Evolutionary conservation across 2,888 invertebrate species (phyloP).

Genomic region (Hypsopygia costalis): DNA sequence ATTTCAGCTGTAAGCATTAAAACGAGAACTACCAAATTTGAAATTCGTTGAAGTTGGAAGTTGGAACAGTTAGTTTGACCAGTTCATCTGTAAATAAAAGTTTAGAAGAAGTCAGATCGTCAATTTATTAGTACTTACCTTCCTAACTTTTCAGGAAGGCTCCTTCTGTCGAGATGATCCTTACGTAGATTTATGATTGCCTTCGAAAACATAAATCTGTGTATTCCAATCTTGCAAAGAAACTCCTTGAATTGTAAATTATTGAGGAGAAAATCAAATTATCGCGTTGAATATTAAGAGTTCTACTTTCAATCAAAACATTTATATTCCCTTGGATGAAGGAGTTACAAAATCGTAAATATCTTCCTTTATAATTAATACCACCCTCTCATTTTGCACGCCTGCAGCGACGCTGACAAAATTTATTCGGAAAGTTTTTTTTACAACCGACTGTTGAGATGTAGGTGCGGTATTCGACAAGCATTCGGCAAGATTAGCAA

Average conservation of each 20-base stretch:
- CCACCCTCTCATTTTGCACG: slow-evolving; percentile 16
- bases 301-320: slow-evolving; percentile 37
- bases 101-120: too few relatives aligned
- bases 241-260: slow-evolving; percentile 19
- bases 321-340: slow-evolving; percentile 31
- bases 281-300: slow-evolving; percentile 33
- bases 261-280: slow-evolving; percentile 33
- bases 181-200: too few relatives aligned
- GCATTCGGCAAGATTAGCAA: too few relatives aligned
- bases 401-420: slow-evolving; percentile 13
- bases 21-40: too few relatives aligned
- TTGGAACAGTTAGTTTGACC: too few relatives aligned
- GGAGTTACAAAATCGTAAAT: slow-evolving; percentile 41
- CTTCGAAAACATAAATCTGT: slow-evolving; percentile 6
- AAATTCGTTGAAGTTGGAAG: too few relatives aligned
- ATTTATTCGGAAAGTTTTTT: slow-evolving; percentile 3
- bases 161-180: too few relatives aligned
- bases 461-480: too few relatives aligned
- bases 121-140: too few relatives aligned
- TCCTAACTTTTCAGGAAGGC: too few relatives aligned
- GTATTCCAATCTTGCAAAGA: slow-evolving; percentile 10
- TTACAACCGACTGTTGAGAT: not conserved
- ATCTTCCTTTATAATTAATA: slow-evolving; percentile 41
- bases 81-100: too few relatives aligned
- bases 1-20: too few relatives aligned